A percentile compares a stretch with the other conserved stretches of the same genome.
These are phyloP conservation scores for Cosmorhoe ocellata DNA, from an alignment of 2,888 invertebrate species.

Conservation along the genomic window DNA sequence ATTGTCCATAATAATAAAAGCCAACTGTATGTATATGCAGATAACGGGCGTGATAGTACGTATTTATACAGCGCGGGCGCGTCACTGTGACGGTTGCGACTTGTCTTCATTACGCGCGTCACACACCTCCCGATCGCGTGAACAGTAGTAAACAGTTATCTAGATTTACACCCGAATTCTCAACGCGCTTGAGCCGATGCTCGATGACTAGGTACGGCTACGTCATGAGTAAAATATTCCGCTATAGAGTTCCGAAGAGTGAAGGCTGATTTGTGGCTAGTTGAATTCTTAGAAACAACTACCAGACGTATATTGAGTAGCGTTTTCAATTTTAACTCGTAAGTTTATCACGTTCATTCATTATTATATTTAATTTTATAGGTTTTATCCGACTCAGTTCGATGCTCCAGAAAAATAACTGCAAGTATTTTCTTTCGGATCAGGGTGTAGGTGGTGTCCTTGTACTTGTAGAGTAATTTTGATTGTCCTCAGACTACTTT, in stretches of 20 bases:
- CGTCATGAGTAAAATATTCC: neutral
- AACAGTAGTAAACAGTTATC: constrained; percentile 37
- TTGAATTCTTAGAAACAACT: no score
- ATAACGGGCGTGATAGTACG: neutral
- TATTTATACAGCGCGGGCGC: constrained; percentile 36
- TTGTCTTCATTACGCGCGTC: constrained; percentile 42
- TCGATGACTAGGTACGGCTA: neutral
- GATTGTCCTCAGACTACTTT: no score
- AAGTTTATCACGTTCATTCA: neutral
- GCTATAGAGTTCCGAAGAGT: neutral
- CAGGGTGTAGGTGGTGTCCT: no score
- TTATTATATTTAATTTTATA: neutral
- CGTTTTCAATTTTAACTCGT: no score
- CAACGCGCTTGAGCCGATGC: constrained; percentile 5
- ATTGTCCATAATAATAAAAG: no score
- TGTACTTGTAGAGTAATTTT: no score
- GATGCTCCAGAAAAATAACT: no score
- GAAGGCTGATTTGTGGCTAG: neutral
- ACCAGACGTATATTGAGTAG: no score
- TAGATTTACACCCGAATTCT: constrained; percentile 38
- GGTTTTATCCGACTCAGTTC: no score
- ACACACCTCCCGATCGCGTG: constrained; percentile 44
- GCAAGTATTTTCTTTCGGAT: no score
- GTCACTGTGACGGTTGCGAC: constrained; percentile 45
- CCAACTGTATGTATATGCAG: no score